A percentile compares a stretch with the other conserved stretches of the same genome.
These are phyloP conservation scores for Chelon labrosus DNA, from an alignment of 2,797 vertebrate genomes.

Conservation along the genomic window DNA sequence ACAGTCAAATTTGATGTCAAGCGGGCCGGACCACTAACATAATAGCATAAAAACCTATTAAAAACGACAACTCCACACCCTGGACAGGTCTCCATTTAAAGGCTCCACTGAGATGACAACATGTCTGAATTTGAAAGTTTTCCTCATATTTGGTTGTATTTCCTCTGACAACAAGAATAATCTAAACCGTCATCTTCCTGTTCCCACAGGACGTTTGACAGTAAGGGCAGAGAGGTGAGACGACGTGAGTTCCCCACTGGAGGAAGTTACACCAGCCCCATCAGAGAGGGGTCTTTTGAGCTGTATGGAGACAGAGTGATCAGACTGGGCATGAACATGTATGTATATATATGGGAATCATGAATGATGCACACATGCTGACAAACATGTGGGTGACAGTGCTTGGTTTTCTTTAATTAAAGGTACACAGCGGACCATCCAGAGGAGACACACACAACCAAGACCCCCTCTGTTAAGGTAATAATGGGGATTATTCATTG, in stretches of 20 bases:
- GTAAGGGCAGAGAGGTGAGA: slow-evolving; percentile 86
- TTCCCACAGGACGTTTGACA: slow-evolving; percentile 86
- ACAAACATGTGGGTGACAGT: background rate
- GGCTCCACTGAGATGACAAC: too few species aligned
- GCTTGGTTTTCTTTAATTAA: slow-evolving; percentile 12
- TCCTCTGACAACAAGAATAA: background rate
- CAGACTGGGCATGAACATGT: slow-evolving; percentile 93
- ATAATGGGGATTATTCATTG: background rate
- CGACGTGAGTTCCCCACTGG: slow-evolving; percentile 83
- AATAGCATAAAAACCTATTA: too few species aligned
- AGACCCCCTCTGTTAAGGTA: slow-evolving; percentile 83
- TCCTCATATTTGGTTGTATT: background rate
- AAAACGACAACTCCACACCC: too few species aligned
- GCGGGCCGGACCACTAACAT: too few species aligned
- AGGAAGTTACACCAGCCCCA: slow-evolving; percentile 84
- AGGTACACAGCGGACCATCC: slow-evolving; percentile 88
- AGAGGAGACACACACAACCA: slow-evolving; percentile 85
- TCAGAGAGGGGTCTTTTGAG: slow-evolving; percentile 89
- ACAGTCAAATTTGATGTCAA: too few species aligned
- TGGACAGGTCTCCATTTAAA: too few species aligned
- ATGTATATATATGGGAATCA: slow-evolving; percentile 53
- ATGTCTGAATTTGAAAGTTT: too few species aligned
- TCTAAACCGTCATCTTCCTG: slow-evolving; percentile 29
- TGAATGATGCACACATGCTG: background rate
- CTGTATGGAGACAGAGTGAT: slow-evolving; percentile 91